A percentile compares a stretch with the other conserved stretches of the same genome.
phyloP scores from a whole-genome alignment of 2,797 vertebrate species.

The Manis pentadactyla region DNA sequence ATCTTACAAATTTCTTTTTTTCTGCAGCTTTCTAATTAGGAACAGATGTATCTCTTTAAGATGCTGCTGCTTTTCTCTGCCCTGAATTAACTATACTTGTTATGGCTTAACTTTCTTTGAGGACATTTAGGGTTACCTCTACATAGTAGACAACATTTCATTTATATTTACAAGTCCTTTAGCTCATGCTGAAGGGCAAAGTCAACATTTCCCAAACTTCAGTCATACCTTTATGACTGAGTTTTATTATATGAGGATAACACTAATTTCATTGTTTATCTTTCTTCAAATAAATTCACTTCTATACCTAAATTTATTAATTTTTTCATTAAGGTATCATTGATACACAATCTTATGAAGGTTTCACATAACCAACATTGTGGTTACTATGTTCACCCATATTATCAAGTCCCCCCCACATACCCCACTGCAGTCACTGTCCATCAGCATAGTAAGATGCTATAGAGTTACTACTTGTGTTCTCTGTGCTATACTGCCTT shows the following conservation, averaged over 20 bases:
- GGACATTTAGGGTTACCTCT: not conserved
- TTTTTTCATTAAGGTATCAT: no score
- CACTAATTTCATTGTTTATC: not conserved
- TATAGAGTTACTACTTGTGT: no score
- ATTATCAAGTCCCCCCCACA: no score
- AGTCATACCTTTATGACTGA: not conserved
- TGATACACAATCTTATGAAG: no score
- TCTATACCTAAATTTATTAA: not conserved
- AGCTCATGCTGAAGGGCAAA: not conserved
- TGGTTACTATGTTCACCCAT: no score
- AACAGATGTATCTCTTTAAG: not conserved
- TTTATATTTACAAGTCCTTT: constrained; percentile 5
- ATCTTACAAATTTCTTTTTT: not conserved
- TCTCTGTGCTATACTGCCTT: no score
- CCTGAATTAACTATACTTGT: not conserved
- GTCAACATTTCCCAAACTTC: not conserved
- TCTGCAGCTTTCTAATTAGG: not conserved
- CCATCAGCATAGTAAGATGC: no score
- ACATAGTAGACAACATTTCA: not conserved
- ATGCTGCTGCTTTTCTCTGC: not conserved
- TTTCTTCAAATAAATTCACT: constrained; percentile 19
- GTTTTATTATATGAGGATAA: not conserved
- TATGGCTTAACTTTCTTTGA: not conserved
- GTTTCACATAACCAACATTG: no score
- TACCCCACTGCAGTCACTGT: no score